Evolutionary conservation across 2,113 vertebrate genomes (phyloP), one percentile per base, ranked within the genome.

Genomic region (Leptodactylus fuscus): DNA sequence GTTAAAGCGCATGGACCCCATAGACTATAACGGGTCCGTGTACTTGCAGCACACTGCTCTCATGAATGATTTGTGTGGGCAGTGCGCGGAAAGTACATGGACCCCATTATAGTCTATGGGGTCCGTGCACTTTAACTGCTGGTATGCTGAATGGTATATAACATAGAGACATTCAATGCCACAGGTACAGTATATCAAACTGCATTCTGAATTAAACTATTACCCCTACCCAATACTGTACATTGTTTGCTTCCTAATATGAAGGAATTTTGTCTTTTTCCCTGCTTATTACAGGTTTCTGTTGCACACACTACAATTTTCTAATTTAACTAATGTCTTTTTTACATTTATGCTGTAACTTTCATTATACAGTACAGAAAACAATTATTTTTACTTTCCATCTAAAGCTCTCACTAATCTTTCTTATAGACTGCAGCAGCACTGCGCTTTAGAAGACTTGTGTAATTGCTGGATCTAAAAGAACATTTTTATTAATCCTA

Each of bases 401-500:
- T 78, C 20, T 58, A 38, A 58, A 51, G 49, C 34, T 9, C n/a
- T 80, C 34, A 16, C 77, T 62, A 80, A 80, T 80, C 53, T 78
- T 34, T 60, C 20, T 60, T 44, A 80, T 62, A 22, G 34, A 79
- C 76, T 79, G 13, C 34, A 20, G 53, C n/a, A 27, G 76, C n/a
- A 27, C 4, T 27, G 16, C 24, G 53, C 29, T 80, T 80, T 80
- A 80, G n/a, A 80, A 60, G 22, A 62, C 22, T 44, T 49, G 41
- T 27, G 13, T 80, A 80, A 80, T 62, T 62, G 53, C 77, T 62
- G 60, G 18, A 62, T 80, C 32, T 80, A 22, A 80, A 62, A 80
- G 77, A 62, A 80, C 77, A 80, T 60, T 53, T 78, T 34, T 62
- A 80, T n/a, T 80, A 44, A 80, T 80, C 77, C 77, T 41, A 62